Percentiles rank a stretch among this genome's conserved stretches.
Conservation (phyloP, 2,797 vertebrate genomes). For the Podargus strigoides region DNA sequence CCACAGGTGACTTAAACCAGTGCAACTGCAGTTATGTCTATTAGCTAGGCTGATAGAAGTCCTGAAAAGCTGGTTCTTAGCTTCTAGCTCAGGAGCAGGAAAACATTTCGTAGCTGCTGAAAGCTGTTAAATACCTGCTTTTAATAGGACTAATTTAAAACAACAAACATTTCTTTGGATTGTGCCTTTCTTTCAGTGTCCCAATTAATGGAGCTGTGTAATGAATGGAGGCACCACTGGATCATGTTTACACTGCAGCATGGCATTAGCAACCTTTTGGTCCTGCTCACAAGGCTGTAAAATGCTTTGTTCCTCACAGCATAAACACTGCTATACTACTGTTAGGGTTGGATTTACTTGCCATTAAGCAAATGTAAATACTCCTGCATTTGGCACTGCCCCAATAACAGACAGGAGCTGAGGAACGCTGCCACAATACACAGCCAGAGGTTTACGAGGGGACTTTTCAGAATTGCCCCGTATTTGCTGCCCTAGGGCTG, state of each 20-base stretch:
- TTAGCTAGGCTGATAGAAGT: background rate
- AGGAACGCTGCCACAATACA: background rate
- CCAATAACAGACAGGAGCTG: background rate
- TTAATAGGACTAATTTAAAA: slow-evolving; percentile 45
- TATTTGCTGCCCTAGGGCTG: background rate
- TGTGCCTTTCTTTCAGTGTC: slow-evolving; percentile 7
- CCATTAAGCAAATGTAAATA: background rate
- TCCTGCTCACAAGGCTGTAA: slow-evolving; percentile 1
- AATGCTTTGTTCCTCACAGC: slow-evolving; percentile 26
- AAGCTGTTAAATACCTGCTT: slow-evolving; percentile 45
- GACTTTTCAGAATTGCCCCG: background rate
- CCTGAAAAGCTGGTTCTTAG: background rate
- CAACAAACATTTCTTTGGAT: slow-evolving; percentile 18
- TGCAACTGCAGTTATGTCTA: background rate
- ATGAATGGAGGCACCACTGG: slow-evolving; percentile 21
- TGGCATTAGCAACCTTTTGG: background rate
- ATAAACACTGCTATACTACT: slow-evolving; percentile 12
- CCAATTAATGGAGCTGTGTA: background rate
- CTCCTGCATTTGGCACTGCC: background rate
- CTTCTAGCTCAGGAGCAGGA: background rate
- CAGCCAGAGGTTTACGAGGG: background rate
- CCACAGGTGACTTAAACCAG: background rate
- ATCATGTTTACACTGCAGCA: background rate
- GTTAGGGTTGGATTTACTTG: slow-evolving; percentile 1
- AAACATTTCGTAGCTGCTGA: background rate